Conservation (phyloP, 2,797 vertebrate species). For the Scolopax bukidnonensis region DNA sequence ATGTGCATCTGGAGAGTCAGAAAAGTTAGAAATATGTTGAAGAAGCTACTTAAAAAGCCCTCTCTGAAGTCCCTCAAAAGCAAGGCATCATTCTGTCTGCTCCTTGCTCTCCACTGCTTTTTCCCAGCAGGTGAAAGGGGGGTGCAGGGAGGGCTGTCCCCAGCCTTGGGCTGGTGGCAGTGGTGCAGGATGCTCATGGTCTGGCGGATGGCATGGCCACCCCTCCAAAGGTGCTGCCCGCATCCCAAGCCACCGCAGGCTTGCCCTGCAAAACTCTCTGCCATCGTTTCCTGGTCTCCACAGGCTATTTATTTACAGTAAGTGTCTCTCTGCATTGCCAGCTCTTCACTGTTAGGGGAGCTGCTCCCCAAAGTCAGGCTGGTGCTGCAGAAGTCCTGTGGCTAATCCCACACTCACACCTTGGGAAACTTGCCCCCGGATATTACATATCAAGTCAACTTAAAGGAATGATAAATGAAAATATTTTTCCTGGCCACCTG, state of each 20-base stretch:
- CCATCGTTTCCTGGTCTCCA: rapidly evolving
- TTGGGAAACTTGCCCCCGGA: neutral
- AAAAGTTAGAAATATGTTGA: neutral
- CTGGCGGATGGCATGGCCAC: neutral
- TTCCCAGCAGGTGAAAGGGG: neutral
- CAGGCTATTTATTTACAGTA: neutral
- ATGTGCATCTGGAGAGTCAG: rapidly evolving
- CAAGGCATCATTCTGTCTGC: neutral
- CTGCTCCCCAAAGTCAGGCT: neutral
- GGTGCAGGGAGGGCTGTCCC: neutral
- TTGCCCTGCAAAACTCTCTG: neutral
- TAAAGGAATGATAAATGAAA: neutral
- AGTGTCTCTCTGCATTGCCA: neutral
- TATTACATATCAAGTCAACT: neutral
- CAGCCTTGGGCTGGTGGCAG: rapidly evolving
- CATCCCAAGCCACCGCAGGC: rapidly evolving
- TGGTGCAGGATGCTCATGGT: neutral
- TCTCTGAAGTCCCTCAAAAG: neutral
- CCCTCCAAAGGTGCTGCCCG: rapidly evolving
- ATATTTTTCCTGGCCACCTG: neutral
- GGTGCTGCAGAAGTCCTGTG: neutral
- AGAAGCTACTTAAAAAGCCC: neutral
- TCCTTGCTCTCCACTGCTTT: rapidly evolving
- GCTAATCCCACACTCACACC: neutral
- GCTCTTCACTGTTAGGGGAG: neutral